Conservation (phyloP, 2,888 invertebrate species). For the Heliconius cydno region DNA sequence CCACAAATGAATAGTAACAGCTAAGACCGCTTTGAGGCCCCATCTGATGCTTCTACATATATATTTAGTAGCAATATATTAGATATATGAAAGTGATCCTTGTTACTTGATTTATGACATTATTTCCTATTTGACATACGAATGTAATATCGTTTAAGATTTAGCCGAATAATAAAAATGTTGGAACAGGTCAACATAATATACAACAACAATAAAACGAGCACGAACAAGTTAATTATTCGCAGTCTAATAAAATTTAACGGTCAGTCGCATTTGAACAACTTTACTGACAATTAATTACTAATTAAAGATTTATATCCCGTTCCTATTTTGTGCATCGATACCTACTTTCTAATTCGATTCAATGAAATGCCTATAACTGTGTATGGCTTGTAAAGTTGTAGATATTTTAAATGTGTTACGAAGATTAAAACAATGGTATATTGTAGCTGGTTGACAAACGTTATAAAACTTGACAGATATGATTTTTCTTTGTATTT, state of each 20-base stretch:
- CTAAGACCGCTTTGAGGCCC: too few species aligned
- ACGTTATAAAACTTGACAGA: neutral
- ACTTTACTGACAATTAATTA: constrained; percentile 34
- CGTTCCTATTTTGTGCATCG: constrained; percentile 25
- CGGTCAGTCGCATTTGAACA: constrained; percentile 29
- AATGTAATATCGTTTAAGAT: neutral
- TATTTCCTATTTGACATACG: neutral
- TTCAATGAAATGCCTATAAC: constrained; percentile 25
- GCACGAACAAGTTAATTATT: constrained; percentile 26
- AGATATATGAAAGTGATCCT: too few species aligned
- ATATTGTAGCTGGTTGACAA: neutral
- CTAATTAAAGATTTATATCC: constrained; percentile 36
- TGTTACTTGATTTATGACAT: neutral
- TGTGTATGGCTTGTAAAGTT: constrained; percentile 47
- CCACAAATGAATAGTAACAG: too few species aligned
- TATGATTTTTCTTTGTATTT: neutral
- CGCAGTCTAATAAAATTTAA: constrained; percentile 31
- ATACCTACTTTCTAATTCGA: constrained; percentile 31
- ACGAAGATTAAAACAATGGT: neutral
- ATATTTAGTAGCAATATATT: too few species aligned
- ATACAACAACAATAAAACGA: constrained; percentile 27
- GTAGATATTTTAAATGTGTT: constrained; percentile 52
- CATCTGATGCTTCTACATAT: too few species aligned
- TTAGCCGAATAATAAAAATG: constrained; percentile 16
- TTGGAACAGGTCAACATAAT: constrained; percentile 23